phyloP scores from a whole-genome alignment of 2,888 invertebrate genomes.

The Hypomecis punctinalis region DNA sequence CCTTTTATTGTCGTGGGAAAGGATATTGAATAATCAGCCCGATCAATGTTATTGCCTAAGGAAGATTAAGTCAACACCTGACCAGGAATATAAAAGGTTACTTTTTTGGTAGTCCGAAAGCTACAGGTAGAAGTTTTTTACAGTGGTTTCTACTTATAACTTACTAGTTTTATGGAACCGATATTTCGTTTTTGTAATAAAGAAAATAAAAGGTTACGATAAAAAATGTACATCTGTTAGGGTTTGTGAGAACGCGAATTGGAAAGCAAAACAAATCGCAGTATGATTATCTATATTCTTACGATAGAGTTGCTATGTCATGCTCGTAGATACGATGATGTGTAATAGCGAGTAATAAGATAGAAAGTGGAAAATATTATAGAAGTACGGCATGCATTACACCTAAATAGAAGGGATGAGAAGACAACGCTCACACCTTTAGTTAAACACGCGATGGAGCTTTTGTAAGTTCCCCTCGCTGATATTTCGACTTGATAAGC shows the following conservation, averaged over 20 bases:
- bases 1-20: conserved; percentile 69
- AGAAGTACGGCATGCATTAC: neutral
- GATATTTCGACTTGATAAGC: conserved; percentile 59
- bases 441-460: conserved; percentile 64
- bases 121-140: conserved; percentile 68
- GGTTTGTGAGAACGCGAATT: conserved; percentile 43
- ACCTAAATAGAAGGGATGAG: neutral
- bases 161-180: conserved; percentile 18
- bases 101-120: conserved; percentile 64
- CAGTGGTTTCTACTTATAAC: conserved; percentile 18
- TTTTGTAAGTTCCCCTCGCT: conserved; percentile 62
- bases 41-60: conserved; percentile 54
- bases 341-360: neutral
- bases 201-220: conserved; percentile 26
- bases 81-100: conserved; percentile 56
- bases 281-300: conserved; percentile 39
- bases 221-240: conserved; percentile 48
- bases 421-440: conserved; percentile 42
- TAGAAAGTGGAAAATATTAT: neutral
- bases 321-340: conserved; percentile 16
- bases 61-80: conserved; percentile 72
- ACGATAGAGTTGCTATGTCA: conserved; percentile 17
- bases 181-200: conserved; percentile 21
- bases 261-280: conserved; percentile 50
- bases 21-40: conserved; percentile 52